Base-by-base conservation (phyloP, 1,140 invertebrate genomes). In the Vanessa atalanta region DNA sequence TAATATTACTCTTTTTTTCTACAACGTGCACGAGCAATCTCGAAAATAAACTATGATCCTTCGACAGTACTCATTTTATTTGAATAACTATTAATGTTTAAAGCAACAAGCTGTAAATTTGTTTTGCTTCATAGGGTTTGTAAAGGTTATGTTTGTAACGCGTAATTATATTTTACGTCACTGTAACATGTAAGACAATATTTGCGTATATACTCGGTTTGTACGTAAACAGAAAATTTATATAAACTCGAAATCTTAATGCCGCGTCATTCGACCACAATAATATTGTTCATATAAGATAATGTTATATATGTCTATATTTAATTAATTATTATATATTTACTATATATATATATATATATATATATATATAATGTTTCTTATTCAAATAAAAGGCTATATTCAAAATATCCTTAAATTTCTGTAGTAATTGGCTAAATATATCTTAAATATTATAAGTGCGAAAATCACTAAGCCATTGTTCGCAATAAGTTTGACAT, bases 1-100 rank as follows among this genome's bases (percentile, higher is more conserved):
- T 91, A 92, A 92, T 91, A 92, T 92, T 91, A 89, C 88, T 84
- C 82, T 91, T 90, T 91, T 73, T 90, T 88, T 87, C 80, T 83
- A 84, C 83, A 75, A 87, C 69, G 72, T 75, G 81, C 83, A 84
- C 84, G 85, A 85, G 76, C 86, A 90, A 89, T 90, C 87, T 88
- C 86, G 77, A 89, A 90, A 91, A 91, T 89, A 90, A 90, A 90
- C 88, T 88, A 85, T 82, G 78, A 79, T 83, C 83, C 80, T 73
- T 82, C 72, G 61, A 73, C 57, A 43, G 51, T 66, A 47, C 23
- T 63, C n/a, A 65, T 65, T 75, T 73, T 65, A 60, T 72, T 65
- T 26, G 64, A 65, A 31, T 13, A 60, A 47, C 51, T 65, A 65
- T 20, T 20, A 61, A 57, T 23, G 53, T 57, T 57, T 23, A 11